Evolutionary conservation across 2,113 vertebrate genomes (phyloP), one percentile per base, ranked within the genome.

Genomic region (Sinosuthora webbiana): DNA sequence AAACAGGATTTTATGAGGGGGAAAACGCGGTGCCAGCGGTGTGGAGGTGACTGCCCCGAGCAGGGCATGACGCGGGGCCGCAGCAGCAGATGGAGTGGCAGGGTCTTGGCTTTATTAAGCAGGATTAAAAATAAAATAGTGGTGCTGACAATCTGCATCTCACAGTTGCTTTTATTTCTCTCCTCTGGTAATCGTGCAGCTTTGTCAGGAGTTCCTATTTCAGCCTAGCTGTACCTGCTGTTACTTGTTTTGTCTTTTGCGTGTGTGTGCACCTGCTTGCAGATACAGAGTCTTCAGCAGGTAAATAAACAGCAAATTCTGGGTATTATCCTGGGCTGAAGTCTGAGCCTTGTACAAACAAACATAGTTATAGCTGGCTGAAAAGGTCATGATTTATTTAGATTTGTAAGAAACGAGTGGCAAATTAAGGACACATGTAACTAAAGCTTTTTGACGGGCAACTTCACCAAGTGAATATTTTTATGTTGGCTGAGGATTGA

Each of bases 1-100:
- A 90, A 94, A 88, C 80, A 56, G 93, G 92, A 97, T 94, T 97
- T 98, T 96, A 42, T 78, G 87, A 63, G 56, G 52, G 81, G 90
- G 69, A 52, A 88, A 89, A 87, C 30, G 65, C 5, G 21, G 90
- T 68, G 93, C 95, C 96, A 94, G 75, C 13, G 31, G 47, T 78
- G 35, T 45, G 85, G 94, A 90, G 87, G 56, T 15, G 15, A 70
- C 76, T 88, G 81, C 70, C 71, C 33, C 1, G 7, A 85, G 71
- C 4, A 2, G 52, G 56, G 28, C 5, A 2, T 6, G 50, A 49
- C n/a, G 44, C 1, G 1, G 27, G 55, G 50, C 45, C 0, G 1
- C 22, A 15, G 82, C 62, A 68, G 74, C 13, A 13, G 85, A 28
- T 31, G 60, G 74, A 41, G 17, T 30, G 50, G 42, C 56, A 70